Evolutionary conservation across 2,888 invertebrate genomes (phyloP).

Genomic region (Leucoma salicis): DNA sequence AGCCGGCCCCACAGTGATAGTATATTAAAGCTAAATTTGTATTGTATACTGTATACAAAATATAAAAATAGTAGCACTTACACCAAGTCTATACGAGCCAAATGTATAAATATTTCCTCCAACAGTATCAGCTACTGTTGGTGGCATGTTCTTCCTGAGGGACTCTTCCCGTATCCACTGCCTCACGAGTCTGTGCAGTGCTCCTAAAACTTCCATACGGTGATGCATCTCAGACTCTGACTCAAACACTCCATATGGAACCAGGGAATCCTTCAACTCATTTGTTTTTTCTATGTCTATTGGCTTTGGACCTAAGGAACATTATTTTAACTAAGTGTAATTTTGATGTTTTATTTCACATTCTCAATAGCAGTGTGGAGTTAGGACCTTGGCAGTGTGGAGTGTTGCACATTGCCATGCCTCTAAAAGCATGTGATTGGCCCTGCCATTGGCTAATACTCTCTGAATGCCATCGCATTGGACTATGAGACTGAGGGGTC

Average conservation of each 20-base stretch:
- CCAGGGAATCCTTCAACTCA: constrained; percentile 89
- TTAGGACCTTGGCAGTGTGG: too few relatives aligned
- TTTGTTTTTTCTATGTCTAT: constrained; percentile 88
- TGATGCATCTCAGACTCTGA: constrained; percentile 94
- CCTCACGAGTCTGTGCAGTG: constrained; percentile 94
- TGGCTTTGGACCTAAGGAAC: constrained; percentile 85
- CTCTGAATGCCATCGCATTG: too few relatives aligned
- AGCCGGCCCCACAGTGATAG: too few relatives aligned
- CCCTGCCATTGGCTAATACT: too few relatives aligned
- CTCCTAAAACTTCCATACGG: constrained; percentile 91
- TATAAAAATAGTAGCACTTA: too few relatives aligned
- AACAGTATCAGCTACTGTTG: constrained; percentile 92
- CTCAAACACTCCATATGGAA: constrained; percentile 95
- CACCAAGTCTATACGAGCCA: constrained; percentile 97
- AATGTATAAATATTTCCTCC: constrained; percentile 99
- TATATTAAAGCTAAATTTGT: too few relatives aligned
- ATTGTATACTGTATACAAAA: too few relatives aligned
- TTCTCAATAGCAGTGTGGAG: too few relatives aligned
- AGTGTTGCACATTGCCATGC: too few relatives aligned
- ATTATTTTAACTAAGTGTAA: background rate
- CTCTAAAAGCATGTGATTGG: too few relatives aligned
- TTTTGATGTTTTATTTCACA: too few relatives aligned
- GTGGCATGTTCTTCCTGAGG: constrained; percentile 94
- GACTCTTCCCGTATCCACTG: constrained; percentile 97
- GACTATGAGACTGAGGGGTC: too few relatives aligned